Evolutionary conservation across 2,797 vertebrate species (phyloP), one percentile per base, ranked within the genome.

Genomic region (Salmo trutta): DNA sequence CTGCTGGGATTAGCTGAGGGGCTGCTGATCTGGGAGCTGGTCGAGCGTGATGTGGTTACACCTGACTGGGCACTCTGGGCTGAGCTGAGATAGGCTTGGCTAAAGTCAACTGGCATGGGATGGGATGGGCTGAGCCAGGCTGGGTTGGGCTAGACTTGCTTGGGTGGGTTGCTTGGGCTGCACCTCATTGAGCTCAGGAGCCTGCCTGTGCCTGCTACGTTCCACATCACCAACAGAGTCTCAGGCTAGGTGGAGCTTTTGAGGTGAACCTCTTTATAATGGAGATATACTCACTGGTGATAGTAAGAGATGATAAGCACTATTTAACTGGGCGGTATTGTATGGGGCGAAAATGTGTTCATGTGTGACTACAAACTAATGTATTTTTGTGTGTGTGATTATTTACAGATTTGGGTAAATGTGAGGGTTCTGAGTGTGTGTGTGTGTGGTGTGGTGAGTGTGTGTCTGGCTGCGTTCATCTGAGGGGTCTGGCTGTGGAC

Each of bases 21-120:
- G 90, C 87, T 87, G 89, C 91, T 92, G 91, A 91, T 90, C 87
- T 83, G 78, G 78, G 76, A 89, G 85, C 81, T 79, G 86, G 86
- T 84, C 88, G 83, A 79, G 86, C 56, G 70, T 88, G 86, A 41
- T 41, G 41, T 41, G 41, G 41, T 41, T 7, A 41, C 41, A 41
- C 41, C 41, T 41, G 41, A 41, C 41, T 41, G 41, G 41, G 41
- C 41, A 41, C 41, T 41, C 8, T 41, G 41, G 41, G 41, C 41
- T 41, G 41, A 41, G 41, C 41, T 41, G 41, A 41, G 41, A 10
- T 41, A 41, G 8, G 41, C 41, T 41, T 41, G 41, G 41, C 8
- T 41, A 41, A 41, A 41, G 0, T 41, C 41, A 10, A 41, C 41
- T 41, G 41, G 41, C 41, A 41, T 41, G 7, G 41, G 2, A 41